Percentiles rank a stretch among this genome's conserved stretches.
phyloP scores from a whole-genome alignment of 2,888 invertebrate genomes.

The Rhopalosiphum nymphaeae region DNA sequence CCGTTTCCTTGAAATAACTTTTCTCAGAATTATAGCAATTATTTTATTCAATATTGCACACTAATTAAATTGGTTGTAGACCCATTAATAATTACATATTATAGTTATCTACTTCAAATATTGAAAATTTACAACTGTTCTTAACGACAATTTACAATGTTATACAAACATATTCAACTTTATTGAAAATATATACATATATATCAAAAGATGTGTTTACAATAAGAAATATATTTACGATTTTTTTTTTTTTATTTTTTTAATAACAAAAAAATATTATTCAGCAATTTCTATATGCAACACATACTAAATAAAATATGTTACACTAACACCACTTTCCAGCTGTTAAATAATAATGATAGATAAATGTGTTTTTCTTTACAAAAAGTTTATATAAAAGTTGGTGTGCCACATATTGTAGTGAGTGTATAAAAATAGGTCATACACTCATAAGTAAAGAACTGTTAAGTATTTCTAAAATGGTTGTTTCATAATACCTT shows the following conservation, averaged over 20 bases:
- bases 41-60: background rate
- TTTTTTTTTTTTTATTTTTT: background rate
- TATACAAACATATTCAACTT: background rate
- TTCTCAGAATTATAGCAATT: background rate
- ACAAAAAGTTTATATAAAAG: background rate
- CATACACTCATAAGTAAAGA: background rate
- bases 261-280: background rate
- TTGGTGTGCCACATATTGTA: background rate
- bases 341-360: background rate
- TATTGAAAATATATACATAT: background rate
- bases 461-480: background rate
- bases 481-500: background rate
- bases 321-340: background rate
- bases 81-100: background rate
- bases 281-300: background rate
- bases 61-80: background rate
- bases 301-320: background rate
- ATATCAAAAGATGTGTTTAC: background rate
- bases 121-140: background rate
- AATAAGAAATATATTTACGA: background rate
- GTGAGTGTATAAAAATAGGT: background rate
- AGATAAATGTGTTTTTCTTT: conserved; percentile 13
- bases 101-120: background rate
- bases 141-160: background rate
- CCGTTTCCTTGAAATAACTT: background rate